phyloP scores from a whole-genome alignment of 2,797 vertebrate species.

The Ispidina lecontei region DNA sequence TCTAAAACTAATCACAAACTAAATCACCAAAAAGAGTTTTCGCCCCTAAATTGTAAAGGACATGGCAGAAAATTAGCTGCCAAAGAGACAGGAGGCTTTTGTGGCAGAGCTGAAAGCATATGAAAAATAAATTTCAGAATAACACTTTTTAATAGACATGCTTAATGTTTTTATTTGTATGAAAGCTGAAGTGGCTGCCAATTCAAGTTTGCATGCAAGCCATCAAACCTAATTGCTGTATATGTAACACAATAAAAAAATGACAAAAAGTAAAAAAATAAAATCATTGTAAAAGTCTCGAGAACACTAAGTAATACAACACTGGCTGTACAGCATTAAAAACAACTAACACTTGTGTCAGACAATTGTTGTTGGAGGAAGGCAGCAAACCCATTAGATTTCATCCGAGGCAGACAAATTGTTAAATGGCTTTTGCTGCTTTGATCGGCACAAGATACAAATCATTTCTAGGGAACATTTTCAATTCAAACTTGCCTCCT shows the following conservation, averaged over 20 bases:
- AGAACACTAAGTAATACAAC: conserved; percentile 54
- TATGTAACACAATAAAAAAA: conserved; percentile 48
- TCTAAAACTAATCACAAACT: neutral
- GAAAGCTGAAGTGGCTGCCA: conserved; percentile 50
- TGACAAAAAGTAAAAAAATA: conserved; percentile 13
- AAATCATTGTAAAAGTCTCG: conserved; percentile 51
- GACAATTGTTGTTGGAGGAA: conserved; percentile 63
- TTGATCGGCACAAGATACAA: conserved; percentile 59
- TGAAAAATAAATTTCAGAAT: conserved; percentile 60
- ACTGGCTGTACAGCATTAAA: conserved; percentile 63
- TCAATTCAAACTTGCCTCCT: conserved; percentile 45
- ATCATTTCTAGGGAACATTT: conserved; percentile 54
- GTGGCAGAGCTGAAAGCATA: conserved; percentile 34
- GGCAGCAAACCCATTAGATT: conserved; percentile 67
- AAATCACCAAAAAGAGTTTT: neutral
- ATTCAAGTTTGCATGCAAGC: conserved; percentile 56
- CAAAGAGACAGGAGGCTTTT: conserved; percentile 32
- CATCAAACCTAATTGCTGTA: conserved; percentile 70
- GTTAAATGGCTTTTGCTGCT: conserved; percentile 63
- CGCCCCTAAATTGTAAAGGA: neutral
- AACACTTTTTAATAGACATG: conserved; percentile 52
- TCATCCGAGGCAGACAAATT: conserved; percentile 68
- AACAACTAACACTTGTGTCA: conserved; percentile 67
- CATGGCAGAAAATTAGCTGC: neutral
- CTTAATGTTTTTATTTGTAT: conserved; percentile 62